Evolutionary conservation across 2,113 vertebrate species (phyloP), one percentile per base, ranked within the genome.

Genomic region (Solenodon paradoxus): DNA sequence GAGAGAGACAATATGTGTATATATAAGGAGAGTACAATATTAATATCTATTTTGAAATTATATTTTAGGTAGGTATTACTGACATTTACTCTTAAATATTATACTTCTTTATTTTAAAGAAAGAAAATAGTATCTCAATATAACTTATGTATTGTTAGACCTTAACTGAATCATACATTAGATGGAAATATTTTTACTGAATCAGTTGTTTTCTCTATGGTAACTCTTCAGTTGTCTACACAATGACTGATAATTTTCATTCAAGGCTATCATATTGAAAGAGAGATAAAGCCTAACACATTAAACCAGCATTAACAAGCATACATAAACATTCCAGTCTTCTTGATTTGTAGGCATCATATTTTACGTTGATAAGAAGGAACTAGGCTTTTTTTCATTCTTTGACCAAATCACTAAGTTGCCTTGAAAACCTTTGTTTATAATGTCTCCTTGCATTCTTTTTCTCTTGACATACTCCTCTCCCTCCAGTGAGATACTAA

Each of bases 401-500:
- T 93, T 97, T 97, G 95, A 97, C 74, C 61, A 95, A 97, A 98
- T 98, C 95, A 97, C 97, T 97, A 94, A 97, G 80, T 98, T 97
- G 95, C 96, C 96, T 96, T 80, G 93, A 98, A 98, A 98, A 97
- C 87, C 87, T 98, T 98, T 98, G 97, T 98, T 98, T 98, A 96
- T 97, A 92, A 95, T 98, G 97, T 94, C 97, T 96, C 98, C 69
- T 53, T 96, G 83, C 94, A 97, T 98, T 98, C 98, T 97, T 98
- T 97, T 96, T 95, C 87, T 95, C 96, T 96, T 97, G 97, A 97
- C 97, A 97, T 97, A 97, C 92, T 96, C 77, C 88, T 97, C 95
- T 98, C 97, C 97, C 95, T 98, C 97, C 95, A 98, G 97, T 97
- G 97, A 98, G 97, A 98, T 98, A 97, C 98, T 98, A 98, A 98